These are phyloP conservation scores for Coremacera marginata DNA, from an alignment of 2,888 invertebrate genomes.

Conservation along the genomic window DNA sequence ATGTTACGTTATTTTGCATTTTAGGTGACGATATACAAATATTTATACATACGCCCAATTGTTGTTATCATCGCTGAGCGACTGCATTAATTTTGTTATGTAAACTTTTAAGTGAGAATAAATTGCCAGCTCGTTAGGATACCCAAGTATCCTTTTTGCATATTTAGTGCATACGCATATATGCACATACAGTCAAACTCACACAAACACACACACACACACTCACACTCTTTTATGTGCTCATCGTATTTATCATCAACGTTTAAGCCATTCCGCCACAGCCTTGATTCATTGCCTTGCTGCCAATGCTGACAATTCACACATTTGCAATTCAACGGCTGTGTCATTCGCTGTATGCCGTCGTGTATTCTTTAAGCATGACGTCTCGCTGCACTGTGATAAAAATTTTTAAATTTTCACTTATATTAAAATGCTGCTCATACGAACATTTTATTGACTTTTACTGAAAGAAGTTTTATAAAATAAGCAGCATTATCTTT, in stretches of 20 bases:
- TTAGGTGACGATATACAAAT: neutral
- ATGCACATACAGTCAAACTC: neutral
- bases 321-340: slow-evolving; percentile 38
- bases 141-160: slow-evolving; percentile 37
- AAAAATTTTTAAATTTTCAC: no score
- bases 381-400: neutral
- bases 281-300: slow-evolving; percentile 24
- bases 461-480: no score
- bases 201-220: neutral
- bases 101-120: slow-evolving; percentile 41
- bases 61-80: neutral
- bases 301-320: slow-evolving; percentile 30
- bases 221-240: neutral
- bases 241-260: slow-evolving; percentile 9
- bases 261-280: slow-evolving; percentile 11
- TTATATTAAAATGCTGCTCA: no score
- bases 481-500: no score
- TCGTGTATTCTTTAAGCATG: neutral
- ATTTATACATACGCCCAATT: neutral
- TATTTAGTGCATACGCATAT: slow-evolving; percentile 7
- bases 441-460: no score
- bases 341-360: neutral
- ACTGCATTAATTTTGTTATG: slow-evolving; percentile 25
- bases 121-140: slow-evolving; percentile 44
- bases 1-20: no score